Percentiles rank a stretch among this genome's conserved stretches.
These are phyloP conservation scores for Stenopsyche tienmushanensis DNA, from an alignment of 1,140 invertebrate species.

Conservation along the genomic window DNA sequence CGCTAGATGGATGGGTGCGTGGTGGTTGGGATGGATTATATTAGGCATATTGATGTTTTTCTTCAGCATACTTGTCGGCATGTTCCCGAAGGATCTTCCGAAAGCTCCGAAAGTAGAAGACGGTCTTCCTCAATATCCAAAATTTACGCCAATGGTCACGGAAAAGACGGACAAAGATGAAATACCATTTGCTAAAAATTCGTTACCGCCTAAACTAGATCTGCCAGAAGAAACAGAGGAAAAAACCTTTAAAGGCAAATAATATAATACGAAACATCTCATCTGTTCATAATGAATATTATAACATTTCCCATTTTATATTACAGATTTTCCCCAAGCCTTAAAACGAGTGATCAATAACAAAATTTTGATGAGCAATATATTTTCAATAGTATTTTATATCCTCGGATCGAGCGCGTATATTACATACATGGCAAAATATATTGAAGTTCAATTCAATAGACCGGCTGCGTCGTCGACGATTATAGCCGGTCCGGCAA, in stretches of 20 bases:
- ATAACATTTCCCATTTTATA: constrained; percentile 14
- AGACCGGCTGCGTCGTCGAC: constrained; percentile 63
- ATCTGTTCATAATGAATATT: not conserved
- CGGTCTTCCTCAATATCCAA: constrained; percentile 36
- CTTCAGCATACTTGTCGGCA: constrained; percentile 59
- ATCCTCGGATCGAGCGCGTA: constrained; percentile 67
- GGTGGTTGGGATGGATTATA: constrained; percentile 70
- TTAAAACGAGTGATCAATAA: constrained; percentile 62
- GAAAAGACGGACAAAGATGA: constrained; percentile 32
- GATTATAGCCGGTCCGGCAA: constrained; percentile 62
- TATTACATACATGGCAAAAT: constrained; percentile 70
- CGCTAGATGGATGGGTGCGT: constrained; percentile 69
- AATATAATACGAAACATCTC: not conserved
- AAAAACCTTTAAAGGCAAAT: constrained; percentile 21
- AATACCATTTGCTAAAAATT: constrained; percentile 28
- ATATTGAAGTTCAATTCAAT: constrained; percentile 70
- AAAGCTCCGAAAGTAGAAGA: constrained; percentile 38
- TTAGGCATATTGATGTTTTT: constrained; percentile 59
- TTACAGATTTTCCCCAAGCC: constrained; percentile 58
- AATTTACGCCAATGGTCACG: constrained; percentile 32
- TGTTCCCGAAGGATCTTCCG: constrained; percentile 61
- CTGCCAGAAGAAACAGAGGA: constrained; percentile 17
- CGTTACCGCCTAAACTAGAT: constrained; percentile 2
- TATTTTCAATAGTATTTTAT: constrained; percentile 60
- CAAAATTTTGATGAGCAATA: constrained; percentile 61